Conservation (phyloP, 2,888 invertebrate species). For the Tridacna gigas region DNA sequence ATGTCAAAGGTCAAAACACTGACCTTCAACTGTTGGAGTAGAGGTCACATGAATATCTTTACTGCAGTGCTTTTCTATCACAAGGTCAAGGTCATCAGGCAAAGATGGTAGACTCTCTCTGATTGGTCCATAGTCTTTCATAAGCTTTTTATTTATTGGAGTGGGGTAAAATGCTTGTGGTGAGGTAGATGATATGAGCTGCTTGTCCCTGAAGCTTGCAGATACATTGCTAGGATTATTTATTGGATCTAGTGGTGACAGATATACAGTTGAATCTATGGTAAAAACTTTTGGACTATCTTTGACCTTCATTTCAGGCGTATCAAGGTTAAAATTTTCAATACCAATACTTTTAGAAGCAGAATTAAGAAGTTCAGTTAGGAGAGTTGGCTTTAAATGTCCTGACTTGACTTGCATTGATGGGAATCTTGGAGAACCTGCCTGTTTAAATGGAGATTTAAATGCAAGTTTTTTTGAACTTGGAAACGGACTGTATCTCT, state of each 20-base stretch:
- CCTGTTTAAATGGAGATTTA: constrained; percentile 54
- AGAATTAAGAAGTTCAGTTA: constrained; percentile 18
- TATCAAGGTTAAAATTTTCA: constrained; percentile 40
- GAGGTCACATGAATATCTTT: constrained; percentile 33
- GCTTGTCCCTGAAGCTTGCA: background rate
- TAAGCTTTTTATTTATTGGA: background rate
- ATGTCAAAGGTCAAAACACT: background rate
- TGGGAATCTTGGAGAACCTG: constrained; percentile 33
- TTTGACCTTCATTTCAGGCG: constrained; percentile 54
- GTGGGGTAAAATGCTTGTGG: background rate
- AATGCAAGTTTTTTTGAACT: constrained; percentile 55
- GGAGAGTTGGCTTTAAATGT: constrained; percentile 4
- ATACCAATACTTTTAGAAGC: constrained; percentile 31
- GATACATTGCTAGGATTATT: background rate
- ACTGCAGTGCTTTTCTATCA: constrained; percentile 42
- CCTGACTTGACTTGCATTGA: constrained; percentile 30
- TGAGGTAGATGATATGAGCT: background rate
- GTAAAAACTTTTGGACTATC: constrained; percentile 44
- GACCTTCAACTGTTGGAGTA: constrained; percentile 23
- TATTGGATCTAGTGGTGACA: constrained; percentile 27
- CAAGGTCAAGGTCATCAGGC: constrained; percentile 44
- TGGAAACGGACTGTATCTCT: constrained; percentile 57
- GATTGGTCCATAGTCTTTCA: constrained; percentile 9
- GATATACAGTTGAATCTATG: constrained; percentile 36
- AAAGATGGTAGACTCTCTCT: constrained; percentile 49